Evolutionary conservation across 2,113 vertebrate genomes (phyloP).

Genomic region (Theristicus caerulescens): DNA sequence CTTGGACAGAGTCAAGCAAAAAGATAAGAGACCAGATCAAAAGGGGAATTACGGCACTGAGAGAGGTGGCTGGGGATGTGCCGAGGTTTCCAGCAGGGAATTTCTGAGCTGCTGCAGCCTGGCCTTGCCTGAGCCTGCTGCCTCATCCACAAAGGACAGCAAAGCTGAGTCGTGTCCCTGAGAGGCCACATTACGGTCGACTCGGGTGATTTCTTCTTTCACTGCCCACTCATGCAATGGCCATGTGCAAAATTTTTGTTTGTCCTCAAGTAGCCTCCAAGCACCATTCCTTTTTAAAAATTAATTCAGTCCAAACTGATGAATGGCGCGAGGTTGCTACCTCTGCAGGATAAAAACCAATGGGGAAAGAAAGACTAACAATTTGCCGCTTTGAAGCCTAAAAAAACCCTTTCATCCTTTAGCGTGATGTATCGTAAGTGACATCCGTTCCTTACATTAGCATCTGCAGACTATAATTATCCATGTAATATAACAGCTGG

Average conservation of each 20-base stretch:
- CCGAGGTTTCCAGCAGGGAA: not conserved
- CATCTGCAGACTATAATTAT: conserved; percentile 44
- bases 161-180: not conserved
- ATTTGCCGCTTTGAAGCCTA: conserved; percentile 8
- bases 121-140: not conserved
- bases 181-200: not conserved
- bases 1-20: not conserved
- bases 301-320: not conserved
- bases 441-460: conserved; percentile 24
- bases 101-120: not conserved
- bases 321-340: not conserved
- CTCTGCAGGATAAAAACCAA: not conserved
- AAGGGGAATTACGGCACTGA: rapidly evolving
- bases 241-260: not conserved
- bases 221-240: not conserved
- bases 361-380: not conserved
- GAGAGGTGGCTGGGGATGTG: not conserved
- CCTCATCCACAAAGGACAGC: not conserved
- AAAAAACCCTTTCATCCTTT: not conserved
- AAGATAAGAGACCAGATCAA: not conserved
- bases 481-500: conserved; percentile 24
- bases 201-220: not conserved
- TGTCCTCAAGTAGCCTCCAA: not conserved
- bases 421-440: not conserved
- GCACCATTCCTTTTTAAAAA: not conserved